phyloP scores from a whole-genome alignment of 1,140 invertebrate genomes.

The Portunus trituberculatus region DNA sequence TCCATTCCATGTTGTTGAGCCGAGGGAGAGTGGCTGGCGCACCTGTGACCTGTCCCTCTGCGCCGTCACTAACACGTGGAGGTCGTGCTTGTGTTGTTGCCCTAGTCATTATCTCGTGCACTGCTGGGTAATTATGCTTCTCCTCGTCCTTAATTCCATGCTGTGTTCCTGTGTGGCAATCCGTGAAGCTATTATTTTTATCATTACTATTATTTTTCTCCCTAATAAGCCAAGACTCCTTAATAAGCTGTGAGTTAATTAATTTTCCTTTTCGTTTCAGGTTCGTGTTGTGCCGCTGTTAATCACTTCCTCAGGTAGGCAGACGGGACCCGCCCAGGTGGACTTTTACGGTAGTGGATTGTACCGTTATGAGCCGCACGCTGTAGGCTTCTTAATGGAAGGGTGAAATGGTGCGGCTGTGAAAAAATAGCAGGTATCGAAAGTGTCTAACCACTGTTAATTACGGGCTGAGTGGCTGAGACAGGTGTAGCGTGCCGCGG shows the following conservation, averaged over 20 bases:
- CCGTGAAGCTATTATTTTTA: constrained; percentile 7
- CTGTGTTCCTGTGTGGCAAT: background rate
- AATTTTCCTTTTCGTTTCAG: constrained; percentile 12
- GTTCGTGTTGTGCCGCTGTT: background rate
- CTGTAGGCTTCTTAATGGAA: background rate
- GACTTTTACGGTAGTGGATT: background rate
- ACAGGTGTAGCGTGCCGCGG: constrained; percentile 6
- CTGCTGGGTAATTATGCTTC: too few species aligned
- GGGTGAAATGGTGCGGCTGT: background rate
- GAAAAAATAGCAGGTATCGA: background rate
- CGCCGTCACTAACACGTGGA: too few species aligned
- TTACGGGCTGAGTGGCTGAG: background rate
- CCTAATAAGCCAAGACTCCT: background rate
- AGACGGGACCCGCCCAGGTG: background rate
- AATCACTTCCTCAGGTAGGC: background rate
- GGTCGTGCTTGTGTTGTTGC: too few species aligned
- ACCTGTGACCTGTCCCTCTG: too few species aligned
- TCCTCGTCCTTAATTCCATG: too few species aligned
- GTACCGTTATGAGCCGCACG: background rate
- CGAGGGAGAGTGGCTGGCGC: too few species aligned
- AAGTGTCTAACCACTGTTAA: background rate
- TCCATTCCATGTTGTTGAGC: too few species aligned
- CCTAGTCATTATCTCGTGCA: too few species aligned
- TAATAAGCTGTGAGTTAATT: background rate
- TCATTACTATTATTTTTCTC: background rate